Percentiles rank a stretch among this genome's conserved stretches.
phyloP scores from a whole-genome alignment of 2,888 invertebrate genomes.

The Azorinus chamasolen region DNA sequence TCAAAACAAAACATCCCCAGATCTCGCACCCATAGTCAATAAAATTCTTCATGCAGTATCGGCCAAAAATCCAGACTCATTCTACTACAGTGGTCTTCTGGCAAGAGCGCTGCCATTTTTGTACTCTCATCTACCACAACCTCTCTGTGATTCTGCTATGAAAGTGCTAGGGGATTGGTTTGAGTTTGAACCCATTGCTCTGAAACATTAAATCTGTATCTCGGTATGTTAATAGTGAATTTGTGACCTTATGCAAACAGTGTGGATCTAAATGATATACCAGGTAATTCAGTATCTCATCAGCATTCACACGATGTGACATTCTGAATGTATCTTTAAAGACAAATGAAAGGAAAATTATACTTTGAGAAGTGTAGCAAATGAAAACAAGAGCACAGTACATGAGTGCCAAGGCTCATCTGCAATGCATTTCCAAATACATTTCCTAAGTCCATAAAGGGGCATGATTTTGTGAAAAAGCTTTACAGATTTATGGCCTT shows the following conservation, averaged over 20 bases:
- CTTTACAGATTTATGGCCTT: too few relatives aligned
- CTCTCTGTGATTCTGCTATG: constrained; percentile 70
- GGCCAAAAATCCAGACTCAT: constrained; percentile 70
- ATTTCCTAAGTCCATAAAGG: too few relatives aligned
- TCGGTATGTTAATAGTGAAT: too few relatives aligned
- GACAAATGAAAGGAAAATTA: too few relatives aligned
- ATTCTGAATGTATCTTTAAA: too few relatives aligned
- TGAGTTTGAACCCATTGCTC: constrained; percentile 68
- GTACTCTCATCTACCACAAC: constrained; percentile 76
- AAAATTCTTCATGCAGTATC: constrained; percentile 76
- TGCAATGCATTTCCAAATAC: too few relatives aligned
- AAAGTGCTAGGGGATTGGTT: constrained; percentile 73
- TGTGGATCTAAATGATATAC: neutral
- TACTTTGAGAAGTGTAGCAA: too few relatives aligned
- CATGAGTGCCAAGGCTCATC: too few relatives aligned
- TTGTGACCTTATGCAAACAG: too few relatives aligned
- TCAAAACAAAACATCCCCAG: constrained; percentile 65
- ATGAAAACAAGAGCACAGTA: too few relatives aligned
- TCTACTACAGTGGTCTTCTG: constrained; percentile 78
- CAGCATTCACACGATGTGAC: too few relatives aligned
- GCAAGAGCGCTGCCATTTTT: constrained; percentile 76
- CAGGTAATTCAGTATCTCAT: neutral
- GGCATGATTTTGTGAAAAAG: too few relatives aligned
- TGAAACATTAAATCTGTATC: constrained; percentile 9
- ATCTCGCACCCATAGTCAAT: constrained; percentile 74